These are phyloP conservation scores for Microctenopoma steveboyesi DNA, from an alignment of 2,797 vertebrate genomes.

Conservation along the genomic window DNA sequence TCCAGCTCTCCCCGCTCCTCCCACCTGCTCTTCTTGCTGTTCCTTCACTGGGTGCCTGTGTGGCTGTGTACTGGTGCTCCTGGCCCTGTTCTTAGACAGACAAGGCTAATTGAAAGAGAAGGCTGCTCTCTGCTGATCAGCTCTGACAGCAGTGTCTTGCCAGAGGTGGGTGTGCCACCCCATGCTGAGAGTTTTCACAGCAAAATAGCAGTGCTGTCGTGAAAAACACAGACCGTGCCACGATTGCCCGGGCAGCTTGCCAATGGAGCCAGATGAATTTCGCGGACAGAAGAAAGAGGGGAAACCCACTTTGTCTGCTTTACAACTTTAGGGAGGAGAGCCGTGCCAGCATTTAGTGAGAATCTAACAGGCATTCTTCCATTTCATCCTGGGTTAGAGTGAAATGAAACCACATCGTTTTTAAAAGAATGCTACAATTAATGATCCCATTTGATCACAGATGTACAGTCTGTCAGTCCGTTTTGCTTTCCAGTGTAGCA, in stretches of 20 bases:
- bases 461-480: slow-evolving; percentile 51
- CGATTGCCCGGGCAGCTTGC: slow-evolving; percentile 76
- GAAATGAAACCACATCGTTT: slow-evolving; percentile 35
- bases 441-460: slow-evolving; percentile 50
- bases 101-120: slow-evolving; percentile 87
- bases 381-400: slow-evolving; percentile 44
- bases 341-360: slow-evolving; percentile 54
- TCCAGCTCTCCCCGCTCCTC: slow-evolving; percentile 70
- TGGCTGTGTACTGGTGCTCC: slow-evolving; percentile 68
- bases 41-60: slow-evolving; percentile 66
- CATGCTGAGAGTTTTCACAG: slow-evolving; percentile 82
- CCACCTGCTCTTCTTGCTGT: slow-evolving; percentile 79
- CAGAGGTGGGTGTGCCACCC: slow-evolving; percentile 83
- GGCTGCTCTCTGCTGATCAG: slow-evolving; percentile 81
- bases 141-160: slow-evolving; percentile 82
- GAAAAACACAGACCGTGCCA: slow-evolving; percentile 73
- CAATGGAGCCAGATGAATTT: slow-evolving; percentile 80
- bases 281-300: slow-evolving; percentile 66
- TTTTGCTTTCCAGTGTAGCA: slow-evolving; percentile 49
- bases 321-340: slow-evolving; percentile 58
- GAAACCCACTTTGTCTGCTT: slow-evolving; percentile 70
- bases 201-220: slow-evolving; percentile 74
- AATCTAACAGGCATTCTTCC: slow-evolving; percentile 46
- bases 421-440: slow-evolving; percentile 36
- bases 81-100: slow-evolving; percentile 79